phyloP scores from a whole-genome alignment of 2,888 invertebrate genomes.

The Pherbina coryleti region DNA sequence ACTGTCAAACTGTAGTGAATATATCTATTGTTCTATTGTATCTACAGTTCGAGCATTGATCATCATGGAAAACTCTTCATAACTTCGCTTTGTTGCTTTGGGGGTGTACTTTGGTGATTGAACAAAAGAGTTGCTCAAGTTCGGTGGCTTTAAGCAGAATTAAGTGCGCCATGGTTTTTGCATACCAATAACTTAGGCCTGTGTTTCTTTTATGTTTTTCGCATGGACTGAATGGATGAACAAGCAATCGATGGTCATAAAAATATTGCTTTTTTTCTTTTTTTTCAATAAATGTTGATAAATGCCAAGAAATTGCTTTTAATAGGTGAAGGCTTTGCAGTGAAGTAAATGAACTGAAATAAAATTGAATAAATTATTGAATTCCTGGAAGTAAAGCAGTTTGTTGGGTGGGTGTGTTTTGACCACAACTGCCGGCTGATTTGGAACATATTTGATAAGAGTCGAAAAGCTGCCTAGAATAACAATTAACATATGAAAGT shows the following conservation, averaged over 20 bases:
- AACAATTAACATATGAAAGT: background rate
- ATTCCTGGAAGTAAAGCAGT: conserved; percentile 10
- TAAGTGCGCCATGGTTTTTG: background rate
- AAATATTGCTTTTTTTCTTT: no score
- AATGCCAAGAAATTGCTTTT: conserved; percentile 4
- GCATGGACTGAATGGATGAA: no score
- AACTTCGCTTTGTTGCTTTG: no score
- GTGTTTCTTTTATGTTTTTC: background rate
- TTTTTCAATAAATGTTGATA: no score
- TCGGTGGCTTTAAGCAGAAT: conserved; percentile 23
- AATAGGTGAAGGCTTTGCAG: conserved; percentile 36
- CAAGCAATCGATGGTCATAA: no score
- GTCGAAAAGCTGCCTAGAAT: conserved; percentile 4
- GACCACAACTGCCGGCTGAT: background rate
- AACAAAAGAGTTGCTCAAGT: background rate
- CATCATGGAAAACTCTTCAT: no score
- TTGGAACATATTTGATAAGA: conserved; percentile 35
- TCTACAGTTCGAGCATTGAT: no score
- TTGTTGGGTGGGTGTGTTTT: conserved; percentile 10
- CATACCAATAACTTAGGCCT: conserved; percentile 5
- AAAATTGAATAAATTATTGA: conserved; percentile 12
- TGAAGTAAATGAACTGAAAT: background rate
- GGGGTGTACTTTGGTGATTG: no score
- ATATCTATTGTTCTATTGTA: no score
- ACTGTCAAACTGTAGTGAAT: no score